Base-by-base conservation (phyloP, 2,888 invertebrate genomes). In the Drosophila anomalata region DNA sequence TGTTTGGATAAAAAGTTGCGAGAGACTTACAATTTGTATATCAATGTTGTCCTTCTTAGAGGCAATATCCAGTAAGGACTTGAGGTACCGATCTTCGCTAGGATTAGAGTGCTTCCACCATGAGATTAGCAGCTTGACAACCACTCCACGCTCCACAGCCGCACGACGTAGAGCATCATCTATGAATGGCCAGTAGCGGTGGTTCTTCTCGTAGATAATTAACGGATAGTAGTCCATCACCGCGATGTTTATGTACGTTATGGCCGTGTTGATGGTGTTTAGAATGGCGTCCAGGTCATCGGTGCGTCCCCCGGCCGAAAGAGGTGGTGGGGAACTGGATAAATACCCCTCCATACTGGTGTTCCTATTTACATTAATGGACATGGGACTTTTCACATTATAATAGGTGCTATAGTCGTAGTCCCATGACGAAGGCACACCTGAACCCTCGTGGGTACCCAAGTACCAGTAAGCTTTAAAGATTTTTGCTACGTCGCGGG, bases 191-290 rank as follows among this genome's bases (percentile, higher is more conserved):
- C 99, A 99, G 91, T 95, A 98, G 76, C 95, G 96, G 1, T 93
- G 87, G 88, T 95, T 95, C 0, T 95, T 94, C 12, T 95, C 93
- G 89, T 95, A 98, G 60, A 96, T 93, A 47, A 94, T 94, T 60
- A 96, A 92, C 0, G 99, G 99, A 74, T 95, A 95, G 92, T 99
- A 99, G 91, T 99, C 98, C 99, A 99, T 99, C 0, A 99, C 99
- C 6, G 99, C 95, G 63, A 99, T 95, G 91, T 98, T 95, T 39
- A 99, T 94, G 90, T 96, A 98, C 90, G 95, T 94, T 78, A 97
- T 94, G 0, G 99, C 98, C 11, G 94, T 93, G 46, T 94, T 92
- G 59, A 99, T 98, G 39, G 96, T 94, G 85, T 95, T 92, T 0
- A 97, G 91, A 62, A 99, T 95, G 0, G 97, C 97, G 85, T 96